phyloP scores from a whole-genome alignment of 2,113 vertebrate genomes.

The Takifugu flavidus region DNA sequence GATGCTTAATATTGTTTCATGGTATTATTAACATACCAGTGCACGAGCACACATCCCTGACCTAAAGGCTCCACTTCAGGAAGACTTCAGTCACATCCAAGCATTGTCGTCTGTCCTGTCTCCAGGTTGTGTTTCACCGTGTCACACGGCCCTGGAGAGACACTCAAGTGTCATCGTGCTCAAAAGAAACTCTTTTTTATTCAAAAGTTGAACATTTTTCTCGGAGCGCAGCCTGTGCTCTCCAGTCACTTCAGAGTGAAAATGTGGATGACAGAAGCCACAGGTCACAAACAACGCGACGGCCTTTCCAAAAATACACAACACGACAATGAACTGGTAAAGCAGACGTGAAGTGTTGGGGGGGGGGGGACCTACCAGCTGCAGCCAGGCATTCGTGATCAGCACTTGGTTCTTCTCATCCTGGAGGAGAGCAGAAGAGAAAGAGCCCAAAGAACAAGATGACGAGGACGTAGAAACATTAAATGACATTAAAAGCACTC shows the following conservation, averaged over 20 bases:
- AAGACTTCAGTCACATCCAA: not conserved
- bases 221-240: conserved; percentile 2
- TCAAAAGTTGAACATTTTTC: conserved; percentile 1
- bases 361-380: conserved; percentile 75
- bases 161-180: not conserved
- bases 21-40: not conserved
- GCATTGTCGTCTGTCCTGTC: not conserved
- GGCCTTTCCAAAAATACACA: conserved; percentile 28
- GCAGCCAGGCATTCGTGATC: conserved; percentile 84
- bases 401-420: conserved; percentile 87
- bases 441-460: not conserved
- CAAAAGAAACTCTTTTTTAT: not conserved
- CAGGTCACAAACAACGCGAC: conserved; percentile 6
- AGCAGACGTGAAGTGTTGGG: conserved; percentile 6
- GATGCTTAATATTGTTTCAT: too few relatives aligned
- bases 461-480: conserved; percentile 8
- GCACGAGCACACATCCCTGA: not conserved
- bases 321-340: not conserved
- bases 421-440: conserved; percentile 59
- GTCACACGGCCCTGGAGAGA: conserved; percentile 8
- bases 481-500: conserved; percentile 1
- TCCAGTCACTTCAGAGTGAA: not conserved
- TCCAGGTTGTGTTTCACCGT: not conserved
- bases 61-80: too few relatives aligned
- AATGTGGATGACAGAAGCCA: not conserved